Evolutionary conservation across 2,113 vertebrate genomes (phyloP), one percentile per base, ranked within the genome.

Genomic region (Grammomys dolichurus): DNA sequence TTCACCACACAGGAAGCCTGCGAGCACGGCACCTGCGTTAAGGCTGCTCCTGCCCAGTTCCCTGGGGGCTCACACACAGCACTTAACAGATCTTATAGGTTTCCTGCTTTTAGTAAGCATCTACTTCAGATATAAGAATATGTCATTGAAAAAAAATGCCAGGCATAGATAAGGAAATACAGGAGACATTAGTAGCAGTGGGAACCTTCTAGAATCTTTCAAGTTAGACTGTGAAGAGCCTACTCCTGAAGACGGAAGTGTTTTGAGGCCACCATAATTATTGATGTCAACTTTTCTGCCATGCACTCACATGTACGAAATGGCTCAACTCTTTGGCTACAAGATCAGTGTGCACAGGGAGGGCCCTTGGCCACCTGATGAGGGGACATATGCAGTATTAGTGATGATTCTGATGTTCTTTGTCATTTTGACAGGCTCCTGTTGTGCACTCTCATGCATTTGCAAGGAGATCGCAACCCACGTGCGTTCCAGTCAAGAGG

Each of bases 101-200:
- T 73, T 90, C 86, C 95, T 43, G 12, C 24, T n/a, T 70, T 72
- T 11, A 88, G 46, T 36, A 60, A 78, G 46, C 70, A 95, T 93
- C 77, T 20, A 33, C 3, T 90, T 90, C n/a, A 48, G 20, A 24
- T n/a, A 72, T 43, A 69, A 14, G 73, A 93, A 70, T 43, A 46
- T 1, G 60, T 58, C 93, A 46, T 67, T 33, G 36, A 36, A 8
- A 33, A 88, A 87, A 90, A 84, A 69, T 12, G 43, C 65, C 69
- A 84, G 36, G 19, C n/a, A 0, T 19, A 73, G 80, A 31, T 1
- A 19, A 73, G 13, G 31, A 20, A 26, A n/a, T 31, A 7, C 4
- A 75, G 51, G 36, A 48, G 86, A 58, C 20, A 33, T 51, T 48
- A 4, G 20, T 26, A 13, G 4, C 28, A 7, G 8, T 40, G 0